phyloP scores from a whole-genome alignment of 2,888 invertebrate genomes.

The Gonocerus acuteangulatus region DNA sequence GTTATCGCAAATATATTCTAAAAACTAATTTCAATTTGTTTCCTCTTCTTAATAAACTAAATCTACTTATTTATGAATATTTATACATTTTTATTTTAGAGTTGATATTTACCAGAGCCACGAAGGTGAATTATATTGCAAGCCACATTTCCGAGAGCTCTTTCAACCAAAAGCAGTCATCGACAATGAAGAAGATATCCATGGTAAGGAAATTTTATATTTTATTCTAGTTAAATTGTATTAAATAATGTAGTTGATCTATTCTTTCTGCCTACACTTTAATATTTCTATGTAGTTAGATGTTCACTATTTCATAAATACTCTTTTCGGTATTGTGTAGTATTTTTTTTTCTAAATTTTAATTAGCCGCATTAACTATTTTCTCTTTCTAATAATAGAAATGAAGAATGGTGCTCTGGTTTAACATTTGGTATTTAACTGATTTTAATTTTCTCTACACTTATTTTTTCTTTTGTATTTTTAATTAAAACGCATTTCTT shows the following conservation, averaged over 20 bases:
- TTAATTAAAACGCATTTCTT: no score
- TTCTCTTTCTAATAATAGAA: no score
- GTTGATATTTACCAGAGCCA: constrained; percentile 89
- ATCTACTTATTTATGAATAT: no score
- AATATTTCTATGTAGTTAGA: constrained; percentile 15
- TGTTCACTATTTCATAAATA: neutral
- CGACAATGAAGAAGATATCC: constrained; percentile 50
- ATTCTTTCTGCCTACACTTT: neutral
- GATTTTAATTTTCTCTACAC: no score
- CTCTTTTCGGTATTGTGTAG: neutral
- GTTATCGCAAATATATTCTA: no score
- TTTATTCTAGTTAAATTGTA: neutral
- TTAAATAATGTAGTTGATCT: no score
- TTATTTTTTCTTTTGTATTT: no score
- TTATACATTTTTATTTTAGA: constrained; percentile 52
- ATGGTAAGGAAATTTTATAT: constrained; percentile 47
- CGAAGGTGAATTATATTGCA: constrained; percentile 83
- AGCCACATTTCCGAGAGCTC: constrained; percentile 84
- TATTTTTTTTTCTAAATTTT: constrained; percentile 5
- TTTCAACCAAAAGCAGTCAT: constrained; percentile 85
- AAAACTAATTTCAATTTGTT: no score
- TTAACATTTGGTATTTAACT: no score
- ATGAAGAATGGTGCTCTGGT: no score
- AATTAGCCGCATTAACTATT: no score
- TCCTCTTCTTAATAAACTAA: no score